Evolutionary conservation across 2,888 invertebrate genomes (phyloP), one percentile per base, ranked within the genome.

Genomic region (Apantesis nais): DNA sequence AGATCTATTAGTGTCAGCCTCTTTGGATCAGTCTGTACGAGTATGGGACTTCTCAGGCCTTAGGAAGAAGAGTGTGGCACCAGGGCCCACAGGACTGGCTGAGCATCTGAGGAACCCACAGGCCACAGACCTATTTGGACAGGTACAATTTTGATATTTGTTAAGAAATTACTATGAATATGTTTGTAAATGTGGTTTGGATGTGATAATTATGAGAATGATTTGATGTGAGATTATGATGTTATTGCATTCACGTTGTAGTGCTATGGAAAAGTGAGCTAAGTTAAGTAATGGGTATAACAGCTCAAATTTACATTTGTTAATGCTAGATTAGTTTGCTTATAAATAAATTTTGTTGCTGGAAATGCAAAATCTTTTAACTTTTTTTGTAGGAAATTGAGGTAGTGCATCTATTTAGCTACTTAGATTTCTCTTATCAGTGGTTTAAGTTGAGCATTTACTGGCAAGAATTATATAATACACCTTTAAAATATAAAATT

Each of bases 21-120:
- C 99, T 0, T 95, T 99, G 63, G 99, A 99, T 95, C 99, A 99
- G 90, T 99, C 99, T 0, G 99, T 99, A 19, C 96, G 99, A 58
- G 99, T 99, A 3, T 99, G 99, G 99, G 99, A 99, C 92, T 99
- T 99, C 88, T 99, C 99, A 0, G 98, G 98, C 1, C 90, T 99
- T 74, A 96, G 99, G 62, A 99, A 99, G 94, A 99, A 99, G 94
- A 99, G 99, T 93, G 99, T 99, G 0, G 98, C 99, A 0, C 99
- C 99, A 0, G 99, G 99, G 0, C 98, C 99, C 0, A 97, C 98
- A 0, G 99, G 98, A 0, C 86, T 98, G 14, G 98, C 99, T 68
- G 99, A 99, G 66, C 98, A 98, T 86, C 88, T 98, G 75, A 97
- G 98, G 86, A 98, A 98, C 85, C 97, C 97, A 11, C 97, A 97